Base-by-base conservation (phyloP, 1,140 invertebrate species). In the Euwallacea similis region DNA sequence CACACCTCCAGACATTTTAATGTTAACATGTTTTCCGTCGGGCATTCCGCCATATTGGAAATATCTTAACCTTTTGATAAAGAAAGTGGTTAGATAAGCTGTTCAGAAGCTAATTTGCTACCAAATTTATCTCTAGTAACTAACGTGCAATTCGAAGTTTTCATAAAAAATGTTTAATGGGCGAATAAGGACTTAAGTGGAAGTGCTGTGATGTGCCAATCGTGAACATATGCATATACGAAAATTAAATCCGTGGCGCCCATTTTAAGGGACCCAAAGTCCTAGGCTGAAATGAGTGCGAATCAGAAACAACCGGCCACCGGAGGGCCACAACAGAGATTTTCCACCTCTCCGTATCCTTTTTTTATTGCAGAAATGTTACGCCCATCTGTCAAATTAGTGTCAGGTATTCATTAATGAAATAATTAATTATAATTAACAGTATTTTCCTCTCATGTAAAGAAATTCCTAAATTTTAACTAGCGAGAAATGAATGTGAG, bases 31-130 rank as follows among this genome's bases (percentile, higher is more conserved):
- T 81, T 82, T 80, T 81, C 80, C 77, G 75, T 77, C 16, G 16
- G 21, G 42, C n/a, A 47, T 81, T 79, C 81, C 78, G 81, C 81
- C 81, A 82, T 82, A 74, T 82, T 82, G 80, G 67, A 78, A 76
- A 69, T 75, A 79, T 76, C 77, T 81, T 82, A 82, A 82, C 81
- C 81, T 82, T 56, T 82, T 78, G 78, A 77, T 73, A 73, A 73
- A 79, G 75, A 73, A 74, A 75, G 59, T 66, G 63, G 73, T 79
- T 76, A 74, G 73, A 70, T 69, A 74, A 74, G 74, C 69, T 61
- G 46, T 65, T 66, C 59, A 54, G 72, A 61, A 60, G 42, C 50
- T 43, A 33, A 64, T 46, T 64, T 50, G 11, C 10, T 21, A 54
- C 13, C 21, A 62, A 62, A 62, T 59, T 54, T 33, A 33, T 33